phyloP scores from a whole-genome alignment of 2,888 invertebrate species.

The Melanchra persicariae region DNA sequence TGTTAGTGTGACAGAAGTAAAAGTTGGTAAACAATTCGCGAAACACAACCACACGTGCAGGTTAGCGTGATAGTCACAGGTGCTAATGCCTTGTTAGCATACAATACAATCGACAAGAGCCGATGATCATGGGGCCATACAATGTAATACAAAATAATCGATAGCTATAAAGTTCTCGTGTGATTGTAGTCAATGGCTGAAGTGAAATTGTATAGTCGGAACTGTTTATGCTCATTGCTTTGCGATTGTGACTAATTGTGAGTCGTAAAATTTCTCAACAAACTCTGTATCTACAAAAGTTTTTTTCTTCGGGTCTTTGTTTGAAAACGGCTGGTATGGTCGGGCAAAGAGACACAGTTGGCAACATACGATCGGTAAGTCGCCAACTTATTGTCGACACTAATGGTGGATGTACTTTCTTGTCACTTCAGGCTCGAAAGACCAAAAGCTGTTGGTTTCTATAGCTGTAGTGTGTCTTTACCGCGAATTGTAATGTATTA shows the following conservation, averaged over 20 bases:
- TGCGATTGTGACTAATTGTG: too few relatives aligned
- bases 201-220: background rate
- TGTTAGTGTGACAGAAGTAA: background rate
- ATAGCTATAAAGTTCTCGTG: background rate
- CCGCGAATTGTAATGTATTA: too few relatives aligned
- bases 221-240: background rate
- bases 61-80: conserved; percentile 1
- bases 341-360: background rate
- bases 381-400: background rate
- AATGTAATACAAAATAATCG: background rate
- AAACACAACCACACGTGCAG: background rate
- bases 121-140: background rate
- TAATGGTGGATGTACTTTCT: background rate
- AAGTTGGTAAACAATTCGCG: background rate
- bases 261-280: background rate
- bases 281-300: background rate
- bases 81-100: conserved; percentile 5
- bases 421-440: background rate
- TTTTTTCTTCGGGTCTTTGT: background rate
- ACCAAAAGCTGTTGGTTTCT: background rate
- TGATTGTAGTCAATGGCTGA: background rate
- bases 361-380: background rate
- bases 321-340: background rate
- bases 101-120: background rate
- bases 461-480: too few relatives aligned